Base-by-base conservation (phyloP, 2,888 invertebrate species). In the Rugalucina vietnamica region DNA sequence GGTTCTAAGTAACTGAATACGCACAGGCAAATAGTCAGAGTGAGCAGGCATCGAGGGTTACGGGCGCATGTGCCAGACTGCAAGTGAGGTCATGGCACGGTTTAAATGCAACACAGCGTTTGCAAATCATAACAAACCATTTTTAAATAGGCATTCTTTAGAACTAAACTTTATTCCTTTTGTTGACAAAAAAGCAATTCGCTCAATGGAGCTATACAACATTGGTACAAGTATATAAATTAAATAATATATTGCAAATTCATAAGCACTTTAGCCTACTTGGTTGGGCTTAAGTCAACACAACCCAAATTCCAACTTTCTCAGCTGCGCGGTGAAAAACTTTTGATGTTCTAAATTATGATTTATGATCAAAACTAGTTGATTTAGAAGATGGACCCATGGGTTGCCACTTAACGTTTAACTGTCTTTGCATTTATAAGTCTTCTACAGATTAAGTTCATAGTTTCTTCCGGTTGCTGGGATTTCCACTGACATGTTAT, bases 241-340 rank as follows among this genome's bases (percentile, higher is more conserved):
- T 34, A 65, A 21, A 34, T 65, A 65, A 65, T 65, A 65, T 65
- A 65, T 65, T 32, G 32, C 65, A 65, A 34, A 65, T 65, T 65
- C 34, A 65, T 12, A 3, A 65, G 65, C 65, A 65, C 65, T 65
- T 65, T 65, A 65, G 65, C 34, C 65, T 65, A 65, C 65, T 65
- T 65, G 65, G 65, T 2, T 8, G 65, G 4, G 3, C 27, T 65
- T 29, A 34, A 34, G 27, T 27, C 65, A 65, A 65, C 21, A 65
- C 32, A 57, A 65, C 12, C 34, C 34, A 34, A 34, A n/a, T 65
- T 34, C 65, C 32, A 24, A 34, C 34, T 65, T 65, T n/a, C 5
- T 24, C 18, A 60, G 60, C 60, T 24, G 27, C 29, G 24, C 29
- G n/a, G 43, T 43, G 18, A 18, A 18, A 12, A 8, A 12, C 43